phyloP scores from a whole-genome alignment of 2,797 vertebrate genomes.

The Gorsachius magnificus region DNA sequence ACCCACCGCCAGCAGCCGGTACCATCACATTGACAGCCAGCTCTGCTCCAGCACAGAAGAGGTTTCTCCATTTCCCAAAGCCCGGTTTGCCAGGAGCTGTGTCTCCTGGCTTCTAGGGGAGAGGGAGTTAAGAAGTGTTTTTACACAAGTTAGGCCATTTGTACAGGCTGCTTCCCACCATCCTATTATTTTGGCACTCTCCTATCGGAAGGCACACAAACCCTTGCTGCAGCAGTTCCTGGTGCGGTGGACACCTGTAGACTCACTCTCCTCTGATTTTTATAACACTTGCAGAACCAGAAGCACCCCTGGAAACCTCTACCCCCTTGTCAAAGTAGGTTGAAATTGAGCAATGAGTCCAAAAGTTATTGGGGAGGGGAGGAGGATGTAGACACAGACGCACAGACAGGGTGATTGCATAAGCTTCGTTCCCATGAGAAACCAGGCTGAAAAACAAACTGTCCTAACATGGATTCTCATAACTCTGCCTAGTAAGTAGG shows the following conservation, averaged over 20 bases:
- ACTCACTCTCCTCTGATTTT: not conserved
- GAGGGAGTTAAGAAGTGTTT: not conserved
- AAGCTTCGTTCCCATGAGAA: conserved; percentile 62
- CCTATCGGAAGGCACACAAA: not conserved
- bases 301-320: conserved; percentile 4
- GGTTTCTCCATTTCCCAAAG: not conserved
- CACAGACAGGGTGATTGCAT: conserved; percentile 52
- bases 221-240: not conserved
- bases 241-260: not conserved
- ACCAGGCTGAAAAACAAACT: conserved; percentile 68
- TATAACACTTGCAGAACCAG: not conserved
- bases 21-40: not conserved
- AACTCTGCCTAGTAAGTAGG: conserved; percentile 47
- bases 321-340: not conserved
- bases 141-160: not conserved
- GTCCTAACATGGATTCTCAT: conserved; percentile 54
- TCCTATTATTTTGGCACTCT: not conserved
- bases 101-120: not conserved
- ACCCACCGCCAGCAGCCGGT: not conserved
- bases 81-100: not conserved
- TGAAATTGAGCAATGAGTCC: conserved; percentile 62
- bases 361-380: conserved; percentile 70
- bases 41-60: not conserved
- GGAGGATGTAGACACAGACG: conserved; percentile 66
- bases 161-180: not conserved